Base-by-base conservation (phyloP, 2,113 vertebrate genomes). In the Rhea americana region DNA sequence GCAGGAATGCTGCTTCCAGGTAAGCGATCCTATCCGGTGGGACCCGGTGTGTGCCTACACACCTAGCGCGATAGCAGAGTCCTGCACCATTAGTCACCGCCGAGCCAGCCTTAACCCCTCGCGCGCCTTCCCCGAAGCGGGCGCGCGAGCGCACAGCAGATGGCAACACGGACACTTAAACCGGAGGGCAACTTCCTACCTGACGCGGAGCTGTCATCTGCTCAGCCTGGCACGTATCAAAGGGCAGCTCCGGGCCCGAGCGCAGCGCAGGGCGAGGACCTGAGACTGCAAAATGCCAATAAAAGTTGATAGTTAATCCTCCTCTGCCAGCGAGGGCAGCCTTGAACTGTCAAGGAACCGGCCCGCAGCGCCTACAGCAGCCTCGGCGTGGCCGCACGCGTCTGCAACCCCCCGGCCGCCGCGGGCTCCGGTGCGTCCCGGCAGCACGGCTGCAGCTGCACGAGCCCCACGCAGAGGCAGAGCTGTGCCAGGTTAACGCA, bases 281-380 rank as follows among this genome's bases (percentile, higher is more conserved):
- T 24, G 18, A 8, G 7, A 26, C 58, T 65, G 82, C 85, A 71
- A 56, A 67, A 68, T 0, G 1, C 65, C 80, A 84, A 86, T 96
- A 96, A 91, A 93, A 93, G 93, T 94, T 96, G 94, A 94, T 94
- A 20, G 91, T 94, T 94, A 94, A 96, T 85, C 58, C 45, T 66
- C 56, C 43, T 45, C 53, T 17, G 62, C 41, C 26, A 22, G 77
- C 0, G 0, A 65, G 53, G 53, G 12, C 53, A 71, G 94, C 91
- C 88, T 91, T 89, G 90, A 77, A 78, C 88, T 5, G 1, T 13
- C 67, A 51, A n/a, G 70, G 67, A 65, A 78, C 45, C 0, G 2
- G 0, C 0, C 63, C 76, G 72, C 11, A 55, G 51, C 43, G 18
- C n/a, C 21, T 43, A 43, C 5, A 14, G 24, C 58, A 5, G 53